Evolutionary conservation across 2,888 invertebrate genomes (phyloP).

Genomic region (Osedax fenrisi): DNA sequence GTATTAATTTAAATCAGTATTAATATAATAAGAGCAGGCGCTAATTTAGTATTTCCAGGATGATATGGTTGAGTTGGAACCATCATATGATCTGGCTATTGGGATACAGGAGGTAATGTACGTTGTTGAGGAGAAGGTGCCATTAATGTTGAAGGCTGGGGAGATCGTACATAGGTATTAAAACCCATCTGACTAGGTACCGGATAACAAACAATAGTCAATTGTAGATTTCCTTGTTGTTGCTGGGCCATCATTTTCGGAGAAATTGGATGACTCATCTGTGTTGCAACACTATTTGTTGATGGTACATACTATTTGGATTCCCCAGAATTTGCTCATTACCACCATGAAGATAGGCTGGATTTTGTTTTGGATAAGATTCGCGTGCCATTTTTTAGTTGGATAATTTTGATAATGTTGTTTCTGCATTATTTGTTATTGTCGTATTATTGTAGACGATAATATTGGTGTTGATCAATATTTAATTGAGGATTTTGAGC

Average conservation of each 20-base stretch:
- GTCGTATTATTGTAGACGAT: conserved; percentile 53
- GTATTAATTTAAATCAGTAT: too few relatives aligned
- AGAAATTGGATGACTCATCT: conserved; percentile 55
- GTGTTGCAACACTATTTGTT: conserved; percentile 53
- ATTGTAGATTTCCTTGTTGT: conserved; percentile 60
- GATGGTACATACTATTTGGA: conserved; percentile 19
- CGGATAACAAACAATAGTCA: conserved; percentile 64
- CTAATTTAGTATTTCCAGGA: background rate
- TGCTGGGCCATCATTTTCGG: conserved; percentile 58
- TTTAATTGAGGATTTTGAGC: conserved; percentile 37
- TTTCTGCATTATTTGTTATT: conserved; percentile 51
- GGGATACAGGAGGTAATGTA: background rate
- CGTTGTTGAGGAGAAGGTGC: background rate
- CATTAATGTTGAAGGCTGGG: background rate
- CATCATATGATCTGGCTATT: background rate
- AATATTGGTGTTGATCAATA: conserved; percentile 41
- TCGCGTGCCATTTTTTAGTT: conserved; percentile 36
- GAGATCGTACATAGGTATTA: background rate
- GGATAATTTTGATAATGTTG: conserved; percentile 14
- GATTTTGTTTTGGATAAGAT: conserved; percentile 36
- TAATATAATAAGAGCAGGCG: too few relatives aligned
- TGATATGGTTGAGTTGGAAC: background rate
- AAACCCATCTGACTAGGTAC: conserved; percentile 52
- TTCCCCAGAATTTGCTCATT: conserved; percentile 21
- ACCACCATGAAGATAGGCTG: background rate